Percentiles rank a stretch among this genome's conserved stretches.
Evolutionary conservation across 2,888 invertebrate species (phyloP).

Genomic region (Mythimna impura): DNA sequence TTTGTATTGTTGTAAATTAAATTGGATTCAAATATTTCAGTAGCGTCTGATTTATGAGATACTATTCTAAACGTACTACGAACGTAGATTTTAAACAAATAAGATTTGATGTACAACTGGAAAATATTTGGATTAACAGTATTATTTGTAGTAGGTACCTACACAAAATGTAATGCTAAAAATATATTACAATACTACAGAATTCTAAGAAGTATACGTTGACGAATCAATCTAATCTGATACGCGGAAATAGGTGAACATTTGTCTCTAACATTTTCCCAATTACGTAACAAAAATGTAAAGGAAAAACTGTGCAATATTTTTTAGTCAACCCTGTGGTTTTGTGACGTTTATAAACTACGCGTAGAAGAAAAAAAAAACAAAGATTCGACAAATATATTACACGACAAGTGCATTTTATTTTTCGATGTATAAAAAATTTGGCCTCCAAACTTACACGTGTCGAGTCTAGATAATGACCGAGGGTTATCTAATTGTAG

Average conservation of each 20-base stretch:
- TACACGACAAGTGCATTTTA: conserved; percentile 60
- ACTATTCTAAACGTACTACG: neutral
- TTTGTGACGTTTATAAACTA: conserved; percentile 24
- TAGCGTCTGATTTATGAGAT: conserved; percentile 1
- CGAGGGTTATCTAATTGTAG: conserved; percentile 70
- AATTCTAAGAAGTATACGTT: conserved; percentile 14
- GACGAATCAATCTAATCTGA: conserved; percentile 14
- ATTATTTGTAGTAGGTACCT: conserved; percentile 1
- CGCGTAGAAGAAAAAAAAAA: conserved; percentile 29
- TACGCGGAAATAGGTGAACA: conserved; percentile 2
- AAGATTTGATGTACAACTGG: neutral
- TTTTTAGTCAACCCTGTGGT: conserved; percentile 16
- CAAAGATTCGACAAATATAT: conserved; percentile 21
- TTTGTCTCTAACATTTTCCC: neutral
- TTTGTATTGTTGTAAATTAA: conserved; percentile 1
- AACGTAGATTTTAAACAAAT: conserved; percentile 17
- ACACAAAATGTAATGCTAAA: neutral
- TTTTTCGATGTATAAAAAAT: conserved; percentile 56
- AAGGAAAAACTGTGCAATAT: neutral
- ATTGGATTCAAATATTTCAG: conserved; percentile 5
- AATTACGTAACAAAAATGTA: neutral
- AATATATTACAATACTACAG: conserved; percentile 4
- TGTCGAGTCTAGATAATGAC: conserved; percentile 68
- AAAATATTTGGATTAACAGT: conserved; percentile 7
- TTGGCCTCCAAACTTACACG: conserved; percentile 74